A percentile compares a stretch with the other conserved stretches of the same genome.
Conservation (phyloP, 2,888 invertebrate genomes). For the Phlogophora meticulosa region DNA sequence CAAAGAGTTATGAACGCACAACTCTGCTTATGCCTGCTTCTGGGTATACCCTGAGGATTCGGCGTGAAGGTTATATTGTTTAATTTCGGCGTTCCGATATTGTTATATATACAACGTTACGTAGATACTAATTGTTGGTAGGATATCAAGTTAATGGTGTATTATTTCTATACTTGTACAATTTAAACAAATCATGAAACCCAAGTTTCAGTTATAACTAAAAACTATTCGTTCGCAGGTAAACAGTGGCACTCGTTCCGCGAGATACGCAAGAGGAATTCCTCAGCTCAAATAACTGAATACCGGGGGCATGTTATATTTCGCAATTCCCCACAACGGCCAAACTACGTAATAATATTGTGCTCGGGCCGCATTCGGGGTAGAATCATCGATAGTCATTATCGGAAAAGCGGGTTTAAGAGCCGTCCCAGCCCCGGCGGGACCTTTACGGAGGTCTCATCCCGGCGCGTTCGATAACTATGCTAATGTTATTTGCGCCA, state of each 20-base stretch:
- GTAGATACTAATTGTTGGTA: too few species aligned
- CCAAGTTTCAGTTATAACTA: constrained; percentile 26
- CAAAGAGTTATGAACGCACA: constrained; percentile 61
- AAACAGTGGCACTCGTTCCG: constrained; percentile 46
- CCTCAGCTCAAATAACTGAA: constrained; percentile 82
- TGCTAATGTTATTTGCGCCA: constrained; percentile 91
- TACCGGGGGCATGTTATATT: constrained; percentile 84
- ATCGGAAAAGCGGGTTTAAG: constrained; percentile 90
- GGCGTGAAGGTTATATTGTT: constrained; percentile 31
- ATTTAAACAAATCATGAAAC: constrained; percentile 14
- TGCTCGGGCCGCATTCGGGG: constrained; percentile 85
- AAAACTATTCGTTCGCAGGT: constrained; percentile 32
- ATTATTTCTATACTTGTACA: constrained; percentile 6
- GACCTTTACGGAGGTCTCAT: constrained; percentile 90
- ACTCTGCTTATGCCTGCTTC: constrained; percentile 38
- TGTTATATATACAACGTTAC: not conserved
- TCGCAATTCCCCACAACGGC: constrained; percentile 86
- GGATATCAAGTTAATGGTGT: too few species aligned
- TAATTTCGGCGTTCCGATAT: constrained; percentile 7
- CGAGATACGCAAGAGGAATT: constrained; percentile 71
- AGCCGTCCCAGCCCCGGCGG: constrained; percentile 86
- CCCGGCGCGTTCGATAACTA: constrained; percentile 90
- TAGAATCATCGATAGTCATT: constrained; percentile 91
- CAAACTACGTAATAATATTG: constrained; percentile 89
- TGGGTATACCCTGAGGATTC: constrained; percentile 39